Conservation (phyloP, 37 sponge, comb jelly and placozoan species). For the Hormiphora californensis region DNA sequence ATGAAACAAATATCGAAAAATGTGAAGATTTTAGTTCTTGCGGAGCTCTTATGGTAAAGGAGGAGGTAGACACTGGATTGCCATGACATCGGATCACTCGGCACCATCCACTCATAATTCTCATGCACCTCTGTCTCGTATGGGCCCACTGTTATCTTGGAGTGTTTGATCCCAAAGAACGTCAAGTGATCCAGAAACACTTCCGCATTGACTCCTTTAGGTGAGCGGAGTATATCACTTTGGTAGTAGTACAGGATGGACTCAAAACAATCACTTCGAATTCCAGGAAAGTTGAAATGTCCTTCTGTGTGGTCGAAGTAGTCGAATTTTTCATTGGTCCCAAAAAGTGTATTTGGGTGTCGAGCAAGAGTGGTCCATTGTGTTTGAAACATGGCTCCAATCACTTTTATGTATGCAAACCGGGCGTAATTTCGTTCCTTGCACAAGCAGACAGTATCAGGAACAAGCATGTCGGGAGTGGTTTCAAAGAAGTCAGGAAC, state of each 20-base stretch:
- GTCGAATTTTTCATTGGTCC: background rate
- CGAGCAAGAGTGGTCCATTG: background rate
- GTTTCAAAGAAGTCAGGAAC: background rate
- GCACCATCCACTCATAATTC: background rate
- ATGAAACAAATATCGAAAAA: background rate
- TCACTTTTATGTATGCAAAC: background rate
- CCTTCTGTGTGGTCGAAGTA: background rate
- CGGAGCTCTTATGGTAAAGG: background rate
- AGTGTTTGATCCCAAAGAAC: background rate
- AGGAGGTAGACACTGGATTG: background rate
- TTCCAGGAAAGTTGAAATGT: background rate
- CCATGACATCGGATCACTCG: background rate
- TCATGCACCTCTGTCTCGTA: background rate
- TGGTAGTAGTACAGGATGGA: background rate
- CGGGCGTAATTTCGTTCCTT: background rate
- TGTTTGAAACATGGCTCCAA: background rate
- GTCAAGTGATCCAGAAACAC: background rate
- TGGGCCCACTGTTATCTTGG: background rate
- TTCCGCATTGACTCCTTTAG: background rate
- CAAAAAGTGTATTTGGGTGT: background rate
- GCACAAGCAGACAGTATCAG: background rate
- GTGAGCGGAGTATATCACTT: background rate
- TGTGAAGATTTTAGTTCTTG: background rate
- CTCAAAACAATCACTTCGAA: background rate
- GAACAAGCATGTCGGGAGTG: background rate